Evolutionary conservation across 2,113 vertebrate genomes (phyloP).

Genomic region (Propithecus coquereli): DNA sequence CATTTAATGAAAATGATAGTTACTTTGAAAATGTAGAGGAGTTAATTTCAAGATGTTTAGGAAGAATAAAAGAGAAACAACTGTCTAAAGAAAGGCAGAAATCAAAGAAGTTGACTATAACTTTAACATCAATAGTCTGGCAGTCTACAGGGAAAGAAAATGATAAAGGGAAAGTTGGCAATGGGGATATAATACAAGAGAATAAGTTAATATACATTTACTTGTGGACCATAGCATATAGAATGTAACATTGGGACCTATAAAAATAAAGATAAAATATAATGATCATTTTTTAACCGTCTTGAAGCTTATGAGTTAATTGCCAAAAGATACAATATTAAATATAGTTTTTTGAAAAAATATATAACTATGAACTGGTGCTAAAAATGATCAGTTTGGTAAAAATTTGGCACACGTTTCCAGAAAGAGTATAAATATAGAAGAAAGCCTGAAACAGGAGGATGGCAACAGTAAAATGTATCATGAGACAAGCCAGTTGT

Average conservation of each 20-base stretch:
- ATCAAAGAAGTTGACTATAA: neutral
- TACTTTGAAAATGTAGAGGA: neutral
- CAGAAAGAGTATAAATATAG: neutral
- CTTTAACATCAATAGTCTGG: neutral
- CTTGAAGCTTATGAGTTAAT: neutral
- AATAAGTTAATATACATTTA: neutral
- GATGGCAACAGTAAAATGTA: neutral
- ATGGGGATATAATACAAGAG: neutral
- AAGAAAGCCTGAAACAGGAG: neutral
- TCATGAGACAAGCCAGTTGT: neutral
- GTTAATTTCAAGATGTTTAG: neutral
- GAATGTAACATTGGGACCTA: neutral
- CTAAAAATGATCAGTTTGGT: neutral
- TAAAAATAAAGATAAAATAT: neutral
- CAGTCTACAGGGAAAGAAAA: neutral
- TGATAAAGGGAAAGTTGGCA: neutral
- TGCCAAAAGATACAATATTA: neutral
- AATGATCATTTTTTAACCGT: neutral
- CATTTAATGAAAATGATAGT: neutral
- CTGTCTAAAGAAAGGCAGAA: neutral
- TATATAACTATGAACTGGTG: neutral
- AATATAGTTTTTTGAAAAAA: neutral
- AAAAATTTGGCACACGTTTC: neutral
- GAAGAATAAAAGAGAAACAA: neutral
- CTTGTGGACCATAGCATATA: neutral